Base-by-base conservation (phyloP, 53 echinoderm and acorn worm genomes). In the Stichopus horrens region DNA sequence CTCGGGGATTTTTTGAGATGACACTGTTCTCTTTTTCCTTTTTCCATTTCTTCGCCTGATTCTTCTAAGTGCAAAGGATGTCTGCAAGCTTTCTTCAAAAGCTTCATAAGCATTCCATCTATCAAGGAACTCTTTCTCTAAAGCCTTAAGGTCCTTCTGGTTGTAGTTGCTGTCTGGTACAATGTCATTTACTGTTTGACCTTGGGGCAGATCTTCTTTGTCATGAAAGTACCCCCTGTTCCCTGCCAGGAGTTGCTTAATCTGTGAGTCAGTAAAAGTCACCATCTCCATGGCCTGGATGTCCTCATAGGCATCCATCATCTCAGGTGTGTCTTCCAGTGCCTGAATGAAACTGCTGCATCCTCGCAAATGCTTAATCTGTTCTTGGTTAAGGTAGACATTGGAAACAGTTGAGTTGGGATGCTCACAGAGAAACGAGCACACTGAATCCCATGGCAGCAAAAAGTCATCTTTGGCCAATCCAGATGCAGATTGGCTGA, bases 261-360 rank as follows among this genome's bases (percentile, higher is more conserved):
- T 58, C 83, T 83, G 83, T 5, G n/a, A 57, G 23, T 22, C 65
- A 19, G 22, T 83, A 6, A 83, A 83, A 4, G 19, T 55, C 20
- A 83, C 63, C 83, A 83, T 8, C 23, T 58, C 83, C 83, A 83
- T 83, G 4, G 21, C 83, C 59, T 58, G 83, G 11, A 63, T 57
- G 19, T 83, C 59, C 5, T 55, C 14, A 23, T 22, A 83, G 5
- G 59, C 9, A 4, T 83, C 37, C 60, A 83, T 58, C 83, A 83
- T 83, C 83, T 83, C 19, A 10, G 83, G 83, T 22, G 79, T 79
- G 54, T 79, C 79, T 9, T 79, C 79, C 79, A 79, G 53, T 5
- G 79, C 79, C 52, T 54, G 6, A 4, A 79, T 79, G 20, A 79
- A 79, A 10, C 11, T 9, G n/a, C 53, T 53, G 53, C 79, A 79